Conservation (phyloP, 1,140 invertebrate genomes). For the Andricus grossulariae region DNA sequence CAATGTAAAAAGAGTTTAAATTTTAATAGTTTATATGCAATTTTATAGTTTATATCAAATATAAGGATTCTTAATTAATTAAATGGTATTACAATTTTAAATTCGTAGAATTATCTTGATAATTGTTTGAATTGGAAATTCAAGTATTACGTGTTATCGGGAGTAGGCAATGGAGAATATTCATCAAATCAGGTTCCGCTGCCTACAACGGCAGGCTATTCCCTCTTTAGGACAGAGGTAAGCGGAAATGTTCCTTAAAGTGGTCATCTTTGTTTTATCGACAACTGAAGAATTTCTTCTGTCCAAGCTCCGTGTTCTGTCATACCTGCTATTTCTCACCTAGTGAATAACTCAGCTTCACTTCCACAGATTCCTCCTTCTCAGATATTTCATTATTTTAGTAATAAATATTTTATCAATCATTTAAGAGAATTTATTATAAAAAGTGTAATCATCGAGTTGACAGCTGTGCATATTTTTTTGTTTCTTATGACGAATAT, state of each 20-base stretch:
- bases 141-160: background rate
- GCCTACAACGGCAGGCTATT: slow-evolving; percentile 10
- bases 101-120: background rate
- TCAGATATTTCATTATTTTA: background rate
- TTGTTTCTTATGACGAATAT: no score
- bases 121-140: background rate
- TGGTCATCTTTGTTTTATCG: slow-evolving; percentile 22
- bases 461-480: no score
- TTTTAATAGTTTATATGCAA: no score
- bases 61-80: no score
- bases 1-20: no score
- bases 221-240: background rate
- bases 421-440: no score
- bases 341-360: slow-evolving; percentile 12
- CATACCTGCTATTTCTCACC: slow-evolving; percentile 21
- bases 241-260: slow-evolving; percentile 18
- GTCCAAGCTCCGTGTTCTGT: slow-evolving; percentile 19
- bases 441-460: no score
- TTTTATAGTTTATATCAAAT: no score
- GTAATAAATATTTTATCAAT: background rate
- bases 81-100: no score
- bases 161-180: background rate
- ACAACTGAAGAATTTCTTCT: slow-evolving; percentile 12
- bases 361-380: background rate
- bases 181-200: slow-evolving; percentile 5